Conservation (phyloP, 2,888 invertebrate species). For the Chymomyza caudatula region DNA sequence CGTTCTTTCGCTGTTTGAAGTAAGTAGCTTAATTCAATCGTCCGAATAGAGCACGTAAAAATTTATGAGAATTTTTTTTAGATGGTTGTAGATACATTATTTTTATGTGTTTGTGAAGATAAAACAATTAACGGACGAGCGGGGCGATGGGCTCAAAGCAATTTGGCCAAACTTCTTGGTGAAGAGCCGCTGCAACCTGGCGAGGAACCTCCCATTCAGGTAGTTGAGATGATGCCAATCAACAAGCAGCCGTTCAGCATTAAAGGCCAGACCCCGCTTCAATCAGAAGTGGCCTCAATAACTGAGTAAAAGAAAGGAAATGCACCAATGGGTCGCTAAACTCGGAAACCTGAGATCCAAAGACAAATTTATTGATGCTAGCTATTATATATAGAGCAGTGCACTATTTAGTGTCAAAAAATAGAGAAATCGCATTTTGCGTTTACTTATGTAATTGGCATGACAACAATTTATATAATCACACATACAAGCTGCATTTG, state of each 20-base stretch:
- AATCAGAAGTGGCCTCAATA: conserved; percentile 56
- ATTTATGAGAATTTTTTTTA: conserved; percentile 76
- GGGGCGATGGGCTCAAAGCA: conserved; percentile 82
- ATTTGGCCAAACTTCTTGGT: conserved; percentile 81
- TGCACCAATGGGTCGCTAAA: too few relatives aligned
- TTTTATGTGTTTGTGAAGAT: conserved; percentile 96
- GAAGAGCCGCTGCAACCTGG: conserved; percentile 77
- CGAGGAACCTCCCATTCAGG: conserved; percentile 77
- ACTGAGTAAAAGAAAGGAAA: conserved; percentile 53
- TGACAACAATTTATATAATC: too few relatives aligned
- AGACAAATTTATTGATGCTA: too few relatives aligned
- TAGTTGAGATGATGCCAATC: conserved; percentile 77
- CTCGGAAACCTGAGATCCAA: not conserved
- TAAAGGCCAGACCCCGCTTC: conserved; percentile 55
- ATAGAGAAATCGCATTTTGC: too few relatives aligned
- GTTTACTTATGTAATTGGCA: too few relatives aligned
- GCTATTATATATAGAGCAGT: too few relatives aligned
- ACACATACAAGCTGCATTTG: too few relatives aligned
- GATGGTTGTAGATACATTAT: conserved; percentile 96
- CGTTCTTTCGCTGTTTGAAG: conserved; percentile 95
- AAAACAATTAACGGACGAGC: conserved; percentile 88
- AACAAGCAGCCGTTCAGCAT: conserved; percentile 77
- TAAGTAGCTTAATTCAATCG: conserved; percentile 68
- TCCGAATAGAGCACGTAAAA: not conserved
- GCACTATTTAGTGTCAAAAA: too few relatives aligned